These are phyloP conservation scores for Drosophila erecta DNA, from an alignment of 1,140 invertebrate species.

Conservation along the genomic window DNA sequence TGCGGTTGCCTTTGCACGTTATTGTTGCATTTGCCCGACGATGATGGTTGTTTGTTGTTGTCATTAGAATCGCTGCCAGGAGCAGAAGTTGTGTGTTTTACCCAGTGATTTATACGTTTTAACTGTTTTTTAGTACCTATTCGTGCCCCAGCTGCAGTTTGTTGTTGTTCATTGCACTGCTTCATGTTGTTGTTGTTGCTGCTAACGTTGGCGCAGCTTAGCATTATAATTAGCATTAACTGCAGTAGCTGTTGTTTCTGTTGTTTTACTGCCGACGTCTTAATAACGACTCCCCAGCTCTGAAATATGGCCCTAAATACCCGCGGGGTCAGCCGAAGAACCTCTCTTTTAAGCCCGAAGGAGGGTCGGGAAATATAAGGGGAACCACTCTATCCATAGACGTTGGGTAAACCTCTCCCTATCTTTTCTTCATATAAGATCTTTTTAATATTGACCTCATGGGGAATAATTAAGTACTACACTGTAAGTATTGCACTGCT, in stretches of 20 bases:
- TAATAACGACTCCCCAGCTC: slow-evolving; percentile 12
- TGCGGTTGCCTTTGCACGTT: neutral
- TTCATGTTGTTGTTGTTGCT: slow-evolving; percentile 6
- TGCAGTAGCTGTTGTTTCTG: slow-evolving; percentile 20
- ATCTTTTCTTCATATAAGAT: too few species aligned
- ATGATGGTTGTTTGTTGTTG: too few species aligned
- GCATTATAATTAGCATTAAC: slow-evolving; percentile 55
- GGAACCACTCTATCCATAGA: too few species aligned
- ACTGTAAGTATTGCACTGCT: too few species aligned
- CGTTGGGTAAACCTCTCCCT: neutral
- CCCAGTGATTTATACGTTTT: slow-evolving; percentile 54
- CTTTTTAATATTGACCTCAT: too few species aligned
- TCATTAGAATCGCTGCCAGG: neutral
- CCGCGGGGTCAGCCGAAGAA: slow-evolving; percentile 7
- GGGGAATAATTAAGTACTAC: too few species aligned
- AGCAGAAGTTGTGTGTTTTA: slow-evolving; percentile 45
- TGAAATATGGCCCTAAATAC: neutral
- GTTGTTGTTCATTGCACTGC: slow-evolving; percentile 35
- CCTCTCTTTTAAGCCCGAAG: neutral
- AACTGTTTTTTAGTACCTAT: slow-evolving; percentile 41
- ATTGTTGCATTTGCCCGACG: slow-evolving; percentile 1
- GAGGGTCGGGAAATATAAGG: neutral
- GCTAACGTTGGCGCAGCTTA: slow-evolving; percentile 13
- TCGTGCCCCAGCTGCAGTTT: slow-evolving; percentile 28
- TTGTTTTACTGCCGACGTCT: slow-evolving; percentile 6